These are phyloP conservation scores for Cercocebus atys DNA, from an alignment of 2,113 vertebrate genomes.

Conservation along the genomic window DNA sequence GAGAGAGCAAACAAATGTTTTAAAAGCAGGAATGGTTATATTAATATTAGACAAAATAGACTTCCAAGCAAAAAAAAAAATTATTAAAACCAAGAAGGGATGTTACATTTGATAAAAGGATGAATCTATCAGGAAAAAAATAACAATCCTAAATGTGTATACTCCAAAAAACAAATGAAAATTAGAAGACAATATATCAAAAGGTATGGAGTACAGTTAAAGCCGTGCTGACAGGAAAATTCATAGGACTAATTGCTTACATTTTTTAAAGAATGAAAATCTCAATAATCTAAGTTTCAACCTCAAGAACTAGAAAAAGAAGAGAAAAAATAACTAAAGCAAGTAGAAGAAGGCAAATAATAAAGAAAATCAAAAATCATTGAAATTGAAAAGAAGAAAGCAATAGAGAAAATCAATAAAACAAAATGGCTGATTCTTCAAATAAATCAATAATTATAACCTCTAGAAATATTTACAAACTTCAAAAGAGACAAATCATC, in stretches of 20 bases:
- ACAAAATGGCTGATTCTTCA: neutral
- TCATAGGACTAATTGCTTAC: neutral
- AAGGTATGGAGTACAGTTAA: neutral
- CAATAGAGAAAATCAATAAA: neutral
- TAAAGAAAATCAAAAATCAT: neutral
- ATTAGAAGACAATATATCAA: neutral
- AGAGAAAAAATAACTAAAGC: neutral
- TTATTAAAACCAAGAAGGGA: neutral
- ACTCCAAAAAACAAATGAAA: neutral
- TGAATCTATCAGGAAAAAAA: neutral
- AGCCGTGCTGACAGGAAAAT: neutral
- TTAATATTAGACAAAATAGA: neutral
- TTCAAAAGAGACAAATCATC: neutral
- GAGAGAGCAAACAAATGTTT: neutral
- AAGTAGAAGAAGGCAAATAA: neutral
- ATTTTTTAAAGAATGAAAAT: neutral
- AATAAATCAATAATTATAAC: neutral
- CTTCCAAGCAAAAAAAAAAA: neutral
- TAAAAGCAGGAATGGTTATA: neutral
- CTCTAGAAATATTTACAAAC: neutral
- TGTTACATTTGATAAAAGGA: neutral
- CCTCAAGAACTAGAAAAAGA: neutral
- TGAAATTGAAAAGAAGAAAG: neutral
- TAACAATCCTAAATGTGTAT: too few species aligned
- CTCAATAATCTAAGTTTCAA: neutral